Conservation (phyloP, 1,140 invertebrate genomes). For the Eriocheir sinensis region DNA sequence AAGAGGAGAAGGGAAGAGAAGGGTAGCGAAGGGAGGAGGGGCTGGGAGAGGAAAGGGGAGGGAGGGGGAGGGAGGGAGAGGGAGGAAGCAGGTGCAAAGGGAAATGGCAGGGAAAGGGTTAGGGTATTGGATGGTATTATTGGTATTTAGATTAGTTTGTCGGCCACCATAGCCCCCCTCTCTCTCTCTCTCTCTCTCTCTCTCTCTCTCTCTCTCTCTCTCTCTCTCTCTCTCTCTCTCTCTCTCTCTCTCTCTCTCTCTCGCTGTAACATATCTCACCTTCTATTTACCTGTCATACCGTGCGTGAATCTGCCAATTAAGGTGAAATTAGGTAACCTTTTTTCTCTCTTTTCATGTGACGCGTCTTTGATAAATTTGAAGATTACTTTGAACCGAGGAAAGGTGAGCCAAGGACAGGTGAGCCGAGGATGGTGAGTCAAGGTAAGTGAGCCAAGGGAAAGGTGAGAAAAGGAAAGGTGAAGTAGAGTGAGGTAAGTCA, state of each 20-base stretch:
- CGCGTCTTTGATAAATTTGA: too few species aligned
- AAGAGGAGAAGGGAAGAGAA: background rate
- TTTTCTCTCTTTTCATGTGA: too few species aligned
- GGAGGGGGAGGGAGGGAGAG: background rate
- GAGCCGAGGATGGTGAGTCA: too few species aligned
- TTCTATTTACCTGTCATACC: too few species aligned
- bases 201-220: conserved; percentile 31
- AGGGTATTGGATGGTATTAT: background rate
- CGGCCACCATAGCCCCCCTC: background rate
- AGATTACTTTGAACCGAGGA: too few species aligned
- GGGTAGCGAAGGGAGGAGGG: background rate
- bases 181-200: background rate
- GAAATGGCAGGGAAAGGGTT: background rate
- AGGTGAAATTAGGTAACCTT: too few species aligned
- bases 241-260: background rate
- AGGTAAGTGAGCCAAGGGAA: too few species aligned
- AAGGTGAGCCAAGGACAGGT: too few species aligned
- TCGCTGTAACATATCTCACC: too few species aligned
- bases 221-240: background rate
- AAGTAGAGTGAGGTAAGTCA: too few species aligned
- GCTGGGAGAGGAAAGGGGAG: background rate
- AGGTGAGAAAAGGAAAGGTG: too few species aligned
- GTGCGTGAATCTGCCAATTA: too few species aligned
- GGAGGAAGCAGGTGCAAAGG: background rate
- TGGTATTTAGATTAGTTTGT: conserved; percentile 26